Evolutionary conservation across 2,888 invertebrate species (phyloP).

Genomic region (Hartigia nigra): DNA sequence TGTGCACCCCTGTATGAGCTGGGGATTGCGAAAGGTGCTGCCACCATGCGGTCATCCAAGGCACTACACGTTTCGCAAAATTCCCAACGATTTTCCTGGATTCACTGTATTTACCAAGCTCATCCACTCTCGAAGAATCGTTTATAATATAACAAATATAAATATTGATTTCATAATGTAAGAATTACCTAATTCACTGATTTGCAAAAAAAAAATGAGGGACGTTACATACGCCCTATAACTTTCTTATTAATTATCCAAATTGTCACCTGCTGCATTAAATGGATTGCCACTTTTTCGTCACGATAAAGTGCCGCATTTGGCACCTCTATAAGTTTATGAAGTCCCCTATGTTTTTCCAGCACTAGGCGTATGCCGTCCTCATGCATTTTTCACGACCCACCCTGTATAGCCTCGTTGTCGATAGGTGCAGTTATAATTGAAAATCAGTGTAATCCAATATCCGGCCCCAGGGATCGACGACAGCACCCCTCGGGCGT

Average conservation of each 20-base stretch:
- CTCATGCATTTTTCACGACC: constrained; percentile 11
- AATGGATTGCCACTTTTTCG: background rate
- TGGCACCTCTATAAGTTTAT: background rate
- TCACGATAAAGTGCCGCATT: background rate
- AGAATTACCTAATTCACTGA: background rate
- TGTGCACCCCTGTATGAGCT: background rate
- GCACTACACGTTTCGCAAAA: constrained; percentile 42
- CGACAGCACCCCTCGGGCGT: constrained; percentile 18
- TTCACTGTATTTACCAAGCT: constrained; percentile 28
- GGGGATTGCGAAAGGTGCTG: constrained; percentile 48
- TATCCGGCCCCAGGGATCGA: constrained; percentile 34
- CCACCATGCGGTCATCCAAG: constrained; percentile 49
- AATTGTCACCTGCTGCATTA: background rate
- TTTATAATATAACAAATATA: too few relatives aligned
- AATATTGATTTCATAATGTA: background rate
- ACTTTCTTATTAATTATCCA: background rate
- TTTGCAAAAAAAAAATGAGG: background rate
- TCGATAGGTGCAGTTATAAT: constrained; percentile 39
- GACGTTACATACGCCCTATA: background rate
- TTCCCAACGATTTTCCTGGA: constrained; percentile 35
- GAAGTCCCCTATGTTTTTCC: background rate
- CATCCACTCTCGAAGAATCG: background rate
- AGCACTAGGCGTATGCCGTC: background rate
- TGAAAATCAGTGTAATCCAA: constrained; percentile 54
- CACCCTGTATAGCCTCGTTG: background rate